phyloP scores from a whole-genome alignment of 1,140 invertebrate species.

The Cyrtorhinus lividipennis region DNA sequence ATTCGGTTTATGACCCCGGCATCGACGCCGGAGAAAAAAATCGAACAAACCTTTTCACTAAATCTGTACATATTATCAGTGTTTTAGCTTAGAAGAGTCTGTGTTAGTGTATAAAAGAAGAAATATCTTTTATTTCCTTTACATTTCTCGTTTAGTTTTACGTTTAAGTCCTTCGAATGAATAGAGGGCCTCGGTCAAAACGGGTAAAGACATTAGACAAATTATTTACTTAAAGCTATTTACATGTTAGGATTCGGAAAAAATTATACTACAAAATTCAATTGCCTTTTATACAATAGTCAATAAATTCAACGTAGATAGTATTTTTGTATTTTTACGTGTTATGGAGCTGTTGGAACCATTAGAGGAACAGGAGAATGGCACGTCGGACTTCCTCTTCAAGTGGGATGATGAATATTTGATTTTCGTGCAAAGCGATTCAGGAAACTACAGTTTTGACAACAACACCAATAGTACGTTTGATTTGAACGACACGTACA shows the following conservation, averaged over 20 bases:
- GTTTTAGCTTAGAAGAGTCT: slow-evolving; percentile 12
- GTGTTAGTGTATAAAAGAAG: slow-evolving; percentile 12
- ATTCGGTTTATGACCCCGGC: slow-evolving; percentile 9
- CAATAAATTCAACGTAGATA: slow-evolving; percentile 17
- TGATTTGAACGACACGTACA: slow-evolving; percentile 27
- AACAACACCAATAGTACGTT: slow-evolving; percentile 28
- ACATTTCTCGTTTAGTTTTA: slow-evolving; percentile 17
- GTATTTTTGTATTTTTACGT: slow-evolving; percentile 14
- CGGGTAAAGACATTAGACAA: slow-evolving; percentile 19
- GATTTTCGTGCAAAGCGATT: slow-evolving; percentile 18
- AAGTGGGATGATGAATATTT: slow-evolving; percentile 23
- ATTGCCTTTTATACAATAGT: slow-evolving; percentile 15
- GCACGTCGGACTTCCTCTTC: slow-evolving; percentile 20
- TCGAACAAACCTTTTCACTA: slow-evolving; percentile 1
- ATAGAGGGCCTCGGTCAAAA: slow-evolving; percentile 22
- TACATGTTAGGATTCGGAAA: slow-evolving; percentile 5
- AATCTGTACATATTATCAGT: slow-evolving; percentile 12
- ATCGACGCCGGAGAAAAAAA: slow-evolving; percentile 6
- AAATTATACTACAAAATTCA: slow-evolving; percentile 13
- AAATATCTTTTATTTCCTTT: slow-evolving; percentile 8
- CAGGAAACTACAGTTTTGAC: slow-evolving; percentile 18
- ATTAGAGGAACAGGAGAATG: slow-evolving; percentile 13
- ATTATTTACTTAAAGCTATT: slow-evolving; percentile 1
- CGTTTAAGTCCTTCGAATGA: slow-evolving; percentile 20
- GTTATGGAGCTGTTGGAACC: slow-evolving; percentile 16